Percentiles rank a stretch among this genome's conserved stretches.
These are phyloP conservation scores for Damaliscus lunatus DNA, from an alignment of 2,113 vertebrate genomes.

Conservation along the genomic window DNA sequence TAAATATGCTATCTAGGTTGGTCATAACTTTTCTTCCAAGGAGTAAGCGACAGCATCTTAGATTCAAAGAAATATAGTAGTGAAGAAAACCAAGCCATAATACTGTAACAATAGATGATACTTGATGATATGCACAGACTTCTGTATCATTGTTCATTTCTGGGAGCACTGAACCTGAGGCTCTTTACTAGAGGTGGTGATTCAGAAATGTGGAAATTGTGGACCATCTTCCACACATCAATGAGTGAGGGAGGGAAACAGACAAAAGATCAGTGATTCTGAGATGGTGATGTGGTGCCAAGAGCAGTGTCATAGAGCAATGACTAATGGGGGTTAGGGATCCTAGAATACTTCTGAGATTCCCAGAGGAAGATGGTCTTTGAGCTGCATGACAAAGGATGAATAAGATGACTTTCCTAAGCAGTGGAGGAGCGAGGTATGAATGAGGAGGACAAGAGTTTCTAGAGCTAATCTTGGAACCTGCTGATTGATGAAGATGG, in stretches of 20 bases:
- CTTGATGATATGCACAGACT: not conserved
- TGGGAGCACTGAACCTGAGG: not conserved
- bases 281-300: not conserved
- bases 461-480: not conserved
- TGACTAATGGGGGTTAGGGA: not conserved
- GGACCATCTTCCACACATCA: fast-evolving
- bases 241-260: not conserved
- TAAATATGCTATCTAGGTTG: no score
- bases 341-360: not conserved
- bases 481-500: not conserved
- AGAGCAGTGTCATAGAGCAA: not conserved
- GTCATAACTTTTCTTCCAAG: no score
- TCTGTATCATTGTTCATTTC: not conserved
- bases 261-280: not conserved
- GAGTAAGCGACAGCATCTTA: not conserved
- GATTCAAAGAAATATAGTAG: not conserved
- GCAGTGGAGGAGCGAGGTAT: not conserved
- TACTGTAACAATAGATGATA: not conserved
- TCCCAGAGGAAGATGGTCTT: not conserved
- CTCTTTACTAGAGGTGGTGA: not conserved
- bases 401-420: not conserved
- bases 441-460: not conserved
- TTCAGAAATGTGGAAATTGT: not conserved
- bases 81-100: not conserved
- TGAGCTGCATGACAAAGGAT: not conserved